Evolutionary conservation across 2,797 vertebrate species (phyloP), one percentile per base, ranked within the genome.

Genomic region (Crossoptilon crossoptilon): DNA sequence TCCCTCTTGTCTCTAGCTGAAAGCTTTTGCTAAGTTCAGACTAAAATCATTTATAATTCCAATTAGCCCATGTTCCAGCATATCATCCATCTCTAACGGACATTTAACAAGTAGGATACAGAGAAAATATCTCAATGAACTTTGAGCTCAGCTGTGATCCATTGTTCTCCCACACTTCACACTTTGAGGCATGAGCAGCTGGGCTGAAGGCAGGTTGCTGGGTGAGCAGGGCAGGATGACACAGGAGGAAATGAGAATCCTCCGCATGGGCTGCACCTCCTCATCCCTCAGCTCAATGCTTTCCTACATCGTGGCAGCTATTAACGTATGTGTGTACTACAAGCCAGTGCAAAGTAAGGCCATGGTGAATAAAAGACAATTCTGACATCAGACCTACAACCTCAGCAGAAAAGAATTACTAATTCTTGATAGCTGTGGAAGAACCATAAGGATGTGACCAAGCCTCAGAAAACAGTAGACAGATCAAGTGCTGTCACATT

Each of bases 271-370:
- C 39, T 17, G 56, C 35, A 77, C 17, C 44, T 77, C 41, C 70
- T 51, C 3, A 2, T 70, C 48, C 77, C 62, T 23, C 56, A 84
- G 46, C 43, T 58, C 59, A 13, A 7, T 9, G 23, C 48, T 19
- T 33, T 88, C 66, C 87, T 69, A 2, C 35, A 14, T 41, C 29
- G 9, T 3, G 39, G 51, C 68, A 87, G 22, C 27, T 56, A 12
- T 39, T 63, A 51, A 68, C 62, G 43, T 74, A 64, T 37, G 56
- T 26, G 14, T 1, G 1, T 6, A 43, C 17, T 31, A 15, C 43
- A 56, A 46, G 56, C 12, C 35, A 74, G 31, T 15, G 63, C 0
- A 0, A 78, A 16, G 43, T 0, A 0, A 81, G 51, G 63, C 46
- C 48, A 15, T 0, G 0, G 11, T 33, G 31, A 83, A 78, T 12